A percentile compares a stretch with the other conserved stretches of the same genome.
These are phyloP conservation scores for Oryzias celebensis DNA, from an alignment of 2,113 vertebrate species.

Conservation along the genomic window DNA sequence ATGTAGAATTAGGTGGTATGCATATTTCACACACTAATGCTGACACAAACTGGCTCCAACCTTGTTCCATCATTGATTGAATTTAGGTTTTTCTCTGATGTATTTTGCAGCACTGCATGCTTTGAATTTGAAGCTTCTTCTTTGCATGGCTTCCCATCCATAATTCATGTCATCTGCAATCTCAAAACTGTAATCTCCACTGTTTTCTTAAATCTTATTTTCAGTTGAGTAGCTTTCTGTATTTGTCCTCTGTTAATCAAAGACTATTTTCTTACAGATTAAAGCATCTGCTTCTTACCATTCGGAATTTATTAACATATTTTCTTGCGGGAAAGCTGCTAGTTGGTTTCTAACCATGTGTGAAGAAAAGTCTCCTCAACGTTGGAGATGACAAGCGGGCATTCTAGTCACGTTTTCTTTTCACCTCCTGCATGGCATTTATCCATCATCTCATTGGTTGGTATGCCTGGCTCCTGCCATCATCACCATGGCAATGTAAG, in stretches of 20 bases:
- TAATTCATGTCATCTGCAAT: slow-evolving; percentile 53
- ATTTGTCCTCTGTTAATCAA: slow-evolving; percentile 18
- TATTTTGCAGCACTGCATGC: slow-evolving; percentile 48
- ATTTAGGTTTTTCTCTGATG: slow-evolving; percentile 42
- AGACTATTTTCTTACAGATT: slow-evolving; percentile 1
- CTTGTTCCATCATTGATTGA: slow-evolving; percentile 31
- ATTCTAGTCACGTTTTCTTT: slow-evolving; percentile 66
- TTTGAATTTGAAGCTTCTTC: slow-evolving; percentile 45
- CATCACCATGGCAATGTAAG: slow-evolving; percentile 78
- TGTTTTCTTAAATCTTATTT: slow-evolving; percentile 28
- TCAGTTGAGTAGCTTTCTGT: slow-evolving; percentile 5
- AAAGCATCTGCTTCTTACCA: background rate
- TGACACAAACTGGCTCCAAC: slow-evolving; percentile 45
- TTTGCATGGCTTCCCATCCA: slow-evolving; percentile 49
- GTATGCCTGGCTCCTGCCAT: slow-evolving; percentile 70
- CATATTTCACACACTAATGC: slow-evolving; percentile 37
- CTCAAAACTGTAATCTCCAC: slow-evolving; percentile 32
- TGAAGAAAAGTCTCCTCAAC: slow-evolving; percentile 45
- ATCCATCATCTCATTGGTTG: slow-evolving; percentile 77
- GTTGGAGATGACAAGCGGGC: slow-evolving; percentile 36
- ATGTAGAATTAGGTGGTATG: slow-evolving; percentile 41
- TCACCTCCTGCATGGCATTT: slow-evolving; percentile 72
- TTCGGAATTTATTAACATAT: background rate
- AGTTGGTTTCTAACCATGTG: background rate
- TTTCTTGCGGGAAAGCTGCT: slow-evolving; percentile 2